Evolutionary conservation across 1,140 invertebrate genomes (phyloP).

Genomic region (Tetraneura akinire): DNA sequence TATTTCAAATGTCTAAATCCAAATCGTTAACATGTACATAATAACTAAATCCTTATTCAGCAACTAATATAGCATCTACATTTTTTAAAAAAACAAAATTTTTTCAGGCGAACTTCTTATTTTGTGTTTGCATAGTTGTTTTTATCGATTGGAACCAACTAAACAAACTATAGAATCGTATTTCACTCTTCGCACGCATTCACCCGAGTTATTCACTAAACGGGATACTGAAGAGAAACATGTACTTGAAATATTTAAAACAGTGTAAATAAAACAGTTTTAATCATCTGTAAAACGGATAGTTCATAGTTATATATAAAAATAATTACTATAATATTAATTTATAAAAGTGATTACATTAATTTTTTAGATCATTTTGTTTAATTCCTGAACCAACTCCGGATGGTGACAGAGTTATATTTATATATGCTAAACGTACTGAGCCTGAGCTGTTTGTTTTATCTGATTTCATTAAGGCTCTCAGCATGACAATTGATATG

Average conservation of each 20-base stretch:
- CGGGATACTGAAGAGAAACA: conserved; percentile 51
- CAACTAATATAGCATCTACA: too few relatives aligned
- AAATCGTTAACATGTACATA: too few relatives aligned
- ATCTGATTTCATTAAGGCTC: conserved; percentile 40
- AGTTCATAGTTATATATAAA: too few relatives aligned
- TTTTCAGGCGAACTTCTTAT: conserved; percentile 61
- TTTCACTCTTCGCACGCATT: too few relatives aligned
- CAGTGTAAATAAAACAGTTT: conserved; percentile 39
- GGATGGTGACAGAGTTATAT: conserved; percentile 17
- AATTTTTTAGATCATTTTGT: conserved; percentile 11
- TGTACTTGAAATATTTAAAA: conserved; percentile 36
- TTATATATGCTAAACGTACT: neutral
- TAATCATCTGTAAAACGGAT: too few relatives aligned
- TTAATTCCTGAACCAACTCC: conserved; percentile 18
- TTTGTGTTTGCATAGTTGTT: conserved; percentile 56
- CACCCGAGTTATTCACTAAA: too few relatives aligned
- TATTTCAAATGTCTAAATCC: too few relatives aligned
- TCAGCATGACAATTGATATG: conserved; percentile 47
- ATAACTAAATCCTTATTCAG: too few relatives aligned
- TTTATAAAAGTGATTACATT: neutral
- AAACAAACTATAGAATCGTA: conserved; percentile 55
- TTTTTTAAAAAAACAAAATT: too few relatives aligned
- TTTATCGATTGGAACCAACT: conserved; percentile 55
- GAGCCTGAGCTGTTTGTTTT: too few relatives aligned
- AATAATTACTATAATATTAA: too few relatives aligned